Evolutionary conservation across 2,113 vertebrate species (phyloP).

Genomic region (Leptosomus discolor): DNA sequence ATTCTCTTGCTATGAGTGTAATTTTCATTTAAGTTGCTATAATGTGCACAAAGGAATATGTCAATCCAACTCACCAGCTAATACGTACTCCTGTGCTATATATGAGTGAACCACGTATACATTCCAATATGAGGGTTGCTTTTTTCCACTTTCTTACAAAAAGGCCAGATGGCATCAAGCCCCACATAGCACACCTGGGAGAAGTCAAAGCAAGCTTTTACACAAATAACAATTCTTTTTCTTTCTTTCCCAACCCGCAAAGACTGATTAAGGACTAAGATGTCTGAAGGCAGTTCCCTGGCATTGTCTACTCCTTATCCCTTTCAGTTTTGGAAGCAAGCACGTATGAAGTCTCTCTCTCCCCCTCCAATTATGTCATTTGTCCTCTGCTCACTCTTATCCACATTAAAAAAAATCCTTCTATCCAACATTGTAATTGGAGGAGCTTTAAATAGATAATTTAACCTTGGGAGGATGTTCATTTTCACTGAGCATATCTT

Average conservation of each 20-base stretch:
- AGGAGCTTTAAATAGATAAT: constrained; percentile 71
- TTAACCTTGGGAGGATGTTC: constrained; percentile 76
- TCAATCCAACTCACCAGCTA: not conserved
- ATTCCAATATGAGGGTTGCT: not conserved
- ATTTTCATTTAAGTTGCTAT: constrained; percentile 40
- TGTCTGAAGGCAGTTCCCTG: not conserved
- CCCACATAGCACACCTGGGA: not conserved
- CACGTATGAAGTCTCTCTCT: not conserved
- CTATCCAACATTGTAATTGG: constrained; percentile 62
- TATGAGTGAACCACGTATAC: not conserved
- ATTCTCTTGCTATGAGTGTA: not conserved
- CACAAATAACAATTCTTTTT: not conserved
- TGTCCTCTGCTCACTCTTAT: constrained; percentile 63
- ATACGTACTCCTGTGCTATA: not conserved
- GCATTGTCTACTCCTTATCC: not conserved
- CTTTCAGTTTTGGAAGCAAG: not conserved
- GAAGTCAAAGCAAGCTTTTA: not conserved
- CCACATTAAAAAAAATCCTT: not conserved
- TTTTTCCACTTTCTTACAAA: not conserved
- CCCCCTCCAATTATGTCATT: constrained; percentile 60
- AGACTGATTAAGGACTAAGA: not conserved
- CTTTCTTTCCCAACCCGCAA: not conserved
- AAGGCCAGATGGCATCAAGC: not conserved
- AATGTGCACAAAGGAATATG: not conserved
- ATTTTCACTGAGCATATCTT: constrained; percentile 59